A percentile compares a stretch with the other conserved stretches of the same genome.
phyloP scores from a whole-genome alignment of 2,888 invertebrate genomes.

The Zelleria hepariella region DNA sequence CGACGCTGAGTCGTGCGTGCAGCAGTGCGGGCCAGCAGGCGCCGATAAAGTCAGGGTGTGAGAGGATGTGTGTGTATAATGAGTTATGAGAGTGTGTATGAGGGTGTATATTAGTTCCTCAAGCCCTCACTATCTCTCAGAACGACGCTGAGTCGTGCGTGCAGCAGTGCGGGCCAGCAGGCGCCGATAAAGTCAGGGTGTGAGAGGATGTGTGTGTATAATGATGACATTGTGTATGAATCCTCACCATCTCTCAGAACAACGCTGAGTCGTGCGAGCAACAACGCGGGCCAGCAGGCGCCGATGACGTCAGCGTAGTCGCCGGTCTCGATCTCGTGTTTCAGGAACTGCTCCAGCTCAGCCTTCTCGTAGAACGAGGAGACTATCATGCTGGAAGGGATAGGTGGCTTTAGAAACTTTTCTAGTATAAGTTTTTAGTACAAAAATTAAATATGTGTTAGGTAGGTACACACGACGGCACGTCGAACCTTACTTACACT shows the following conservation, averaged over 20 bases:
- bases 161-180: slow-evolving; percentile 79
- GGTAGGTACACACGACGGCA: too few species aligned
- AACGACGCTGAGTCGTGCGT: slow-evolving; percentile 81
- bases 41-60: slow-evolving; percentile 76
- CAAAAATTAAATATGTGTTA: too few species aligned
- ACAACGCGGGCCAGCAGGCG: slow-evolving; percentile 78
- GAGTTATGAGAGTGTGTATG: too few species aligned
- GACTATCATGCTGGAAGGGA: slow-evolving; percentile 78
- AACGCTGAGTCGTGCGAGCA: slow-evolving; percentile 82
- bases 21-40: slow-evolving; percentile 80
- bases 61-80: too few species aligned
- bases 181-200: slow-evolving; percentile 76
- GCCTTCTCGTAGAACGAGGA: slow-evolving; percentile 90
- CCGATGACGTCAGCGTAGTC: slow-evolving; percentile 81
- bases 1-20: slow-evolving; percentile 80
- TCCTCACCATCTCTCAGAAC: slow-evolving; percentile 70
- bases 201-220: too few species aligned
- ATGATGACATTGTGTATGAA: too few species aligned
- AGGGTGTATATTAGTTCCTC: too few species aligned
- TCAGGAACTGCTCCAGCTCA: slow-evolving; percentile 85
- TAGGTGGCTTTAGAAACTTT: background rate
- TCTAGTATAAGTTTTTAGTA: too few species aligned
- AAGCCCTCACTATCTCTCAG: slow-evolving; percentile 71
- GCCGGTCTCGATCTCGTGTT: slow-evolving; percentile 75
- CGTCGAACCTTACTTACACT: too few species aligned